These are phyloP conservation scores for Clytia hemisphaerica DNA, from an alignment of 30 jellyfish, hydroid and myxozoan species.

Conservation along the genomic window DNA sequence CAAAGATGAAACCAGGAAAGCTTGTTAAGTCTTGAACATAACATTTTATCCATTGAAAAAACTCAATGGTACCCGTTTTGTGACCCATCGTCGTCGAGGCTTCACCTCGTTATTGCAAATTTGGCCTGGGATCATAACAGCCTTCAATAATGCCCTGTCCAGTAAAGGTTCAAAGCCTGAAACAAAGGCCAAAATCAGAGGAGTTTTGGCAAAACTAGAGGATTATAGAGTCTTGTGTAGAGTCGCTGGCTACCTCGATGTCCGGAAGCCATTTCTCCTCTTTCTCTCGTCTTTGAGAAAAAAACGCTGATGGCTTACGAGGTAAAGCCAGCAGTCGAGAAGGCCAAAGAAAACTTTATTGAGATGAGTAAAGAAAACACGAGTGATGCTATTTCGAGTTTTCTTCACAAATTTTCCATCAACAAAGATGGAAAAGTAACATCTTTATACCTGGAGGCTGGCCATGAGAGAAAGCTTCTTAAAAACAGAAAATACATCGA, in stretches of 20 bases:
- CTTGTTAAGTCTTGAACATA: conserved; percentile 17
- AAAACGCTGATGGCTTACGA: neutral
- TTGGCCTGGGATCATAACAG: conserved; percentile 37
- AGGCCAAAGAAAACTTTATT: neutral
- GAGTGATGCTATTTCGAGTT: neutral
- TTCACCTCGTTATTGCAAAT: conserved; percentile 17
- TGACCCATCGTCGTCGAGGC: conserved; percentile 38
- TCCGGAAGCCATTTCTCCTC: too few species aligned
- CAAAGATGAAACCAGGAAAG: conserved; percentile 9
- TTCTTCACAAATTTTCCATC: neutral
- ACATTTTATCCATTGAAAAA: conserved; percentile 14
- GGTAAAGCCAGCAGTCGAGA: neutral
- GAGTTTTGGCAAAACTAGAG: conserved; percentile 24
- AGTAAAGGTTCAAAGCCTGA: neutral
- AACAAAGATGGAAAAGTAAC: neutral
- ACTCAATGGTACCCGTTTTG: conserved; percentile 40
- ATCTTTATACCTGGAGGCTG: neutral
- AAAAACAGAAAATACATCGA: too few species aligned
- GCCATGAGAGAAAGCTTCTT: too few species aligned
- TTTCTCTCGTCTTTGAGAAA: neutral
- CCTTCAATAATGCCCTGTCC: conserved; percentile 26
- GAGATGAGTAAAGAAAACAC: neutral
- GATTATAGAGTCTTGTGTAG: neutral
- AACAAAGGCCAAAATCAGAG: conserved; percentile 38
- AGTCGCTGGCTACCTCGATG: neutral